Evolutionary conservation across 2,113 vertebrate species (phyloP).

Genomic region (Psephotus haematonotus): DNA sequence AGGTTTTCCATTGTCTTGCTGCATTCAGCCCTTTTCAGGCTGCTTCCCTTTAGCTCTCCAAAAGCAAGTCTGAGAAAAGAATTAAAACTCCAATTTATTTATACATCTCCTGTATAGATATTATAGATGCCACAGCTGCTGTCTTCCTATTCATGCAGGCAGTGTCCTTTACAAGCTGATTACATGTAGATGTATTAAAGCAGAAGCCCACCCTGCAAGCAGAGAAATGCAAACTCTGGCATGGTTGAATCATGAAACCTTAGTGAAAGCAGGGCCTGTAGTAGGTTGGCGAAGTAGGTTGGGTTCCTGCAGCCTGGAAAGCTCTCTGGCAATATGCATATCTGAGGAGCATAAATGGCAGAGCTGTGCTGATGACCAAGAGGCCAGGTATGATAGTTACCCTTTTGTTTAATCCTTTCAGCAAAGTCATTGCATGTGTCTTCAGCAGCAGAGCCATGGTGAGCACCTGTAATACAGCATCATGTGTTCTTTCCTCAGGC

Average conservation of each 20-base stretch:
- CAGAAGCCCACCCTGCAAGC: not conserved
- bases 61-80: constrained; percentile 27
- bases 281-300: not conserved
- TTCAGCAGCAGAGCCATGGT: not conserved
- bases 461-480: accelerated
- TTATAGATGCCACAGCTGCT: not conserved
- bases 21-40: not conserved
- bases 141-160: not conserved
- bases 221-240: not conserved
- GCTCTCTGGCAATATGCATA: accelerated
- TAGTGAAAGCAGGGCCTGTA: not conserved
- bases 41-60: not conserved
- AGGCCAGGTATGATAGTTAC: not conserved
- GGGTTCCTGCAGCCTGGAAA: not conserved
- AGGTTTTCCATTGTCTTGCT: not conserved
- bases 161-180: not conserved
- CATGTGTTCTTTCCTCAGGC: accelerated
- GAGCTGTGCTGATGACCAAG: accelerated
- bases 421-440: not conserved
- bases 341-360: not conserved
- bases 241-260: not conserved
- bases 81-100: constrained; percentile 40
- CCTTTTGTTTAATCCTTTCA: not conserved
- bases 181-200: not conserved
- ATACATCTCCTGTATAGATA: not conserved